Evolutionary conservation across 2,797 vertebrate species (phyloP).

Genomic region (Poecilia picta): DNA sequence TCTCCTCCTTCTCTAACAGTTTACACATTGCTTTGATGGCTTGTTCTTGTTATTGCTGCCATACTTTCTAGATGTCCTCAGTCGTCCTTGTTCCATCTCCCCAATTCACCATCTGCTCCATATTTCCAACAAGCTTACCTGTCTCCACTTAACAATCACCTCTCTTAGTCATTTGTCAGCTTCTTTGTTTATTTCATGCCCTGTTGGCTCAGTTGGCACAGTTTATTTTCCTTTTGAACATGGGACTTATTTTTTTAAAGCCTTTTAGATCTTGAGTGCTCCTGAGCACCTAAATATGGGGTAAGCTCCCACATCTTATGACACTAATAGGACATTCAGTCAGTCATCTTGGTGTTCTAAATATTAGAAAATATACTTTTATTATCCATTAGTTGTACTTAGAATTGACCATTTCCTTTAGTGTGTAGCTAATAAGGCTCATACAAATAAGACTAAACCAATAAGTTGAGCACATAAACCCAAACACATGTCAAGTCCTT

Average conservation of each 20-base stretch:
- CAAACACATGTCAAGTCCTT: background rate
- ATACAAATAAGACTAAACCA: background rate
- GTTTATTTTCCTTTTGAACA: background rate
- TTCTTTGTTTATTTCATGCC: background rate
- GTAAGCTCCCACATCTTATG: background rate
- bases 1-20: conserved; percentile 13
- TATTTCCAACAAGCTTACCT: background rate
- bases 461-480: background rate
- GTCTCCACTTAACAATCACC: background rate
- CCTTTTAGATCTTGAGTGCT: background rate
- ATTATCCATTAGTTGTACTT: background rate
- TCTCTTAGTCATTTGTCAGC: background rate
- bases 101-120: background rate
- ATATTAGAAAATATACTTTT: background rate
- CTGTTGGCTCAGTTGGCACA: background rate
- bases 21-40: conserved; percentile 1
- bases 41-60: conserved; percentile 6
- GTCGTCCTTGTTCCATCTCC: background rate
- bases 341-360: background rate
- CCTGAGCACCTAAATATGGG: background rate
- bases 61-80: conserved; percentile 1
- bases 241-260: background rate
- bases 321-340: background rate
- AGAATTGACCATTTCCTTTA: background rate
- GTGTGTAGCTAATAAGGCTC: background rate